Base-by-base conservation (phyloP, 1,140 invertebrate genomes). In the Octopus bimaculoides region DNA sequence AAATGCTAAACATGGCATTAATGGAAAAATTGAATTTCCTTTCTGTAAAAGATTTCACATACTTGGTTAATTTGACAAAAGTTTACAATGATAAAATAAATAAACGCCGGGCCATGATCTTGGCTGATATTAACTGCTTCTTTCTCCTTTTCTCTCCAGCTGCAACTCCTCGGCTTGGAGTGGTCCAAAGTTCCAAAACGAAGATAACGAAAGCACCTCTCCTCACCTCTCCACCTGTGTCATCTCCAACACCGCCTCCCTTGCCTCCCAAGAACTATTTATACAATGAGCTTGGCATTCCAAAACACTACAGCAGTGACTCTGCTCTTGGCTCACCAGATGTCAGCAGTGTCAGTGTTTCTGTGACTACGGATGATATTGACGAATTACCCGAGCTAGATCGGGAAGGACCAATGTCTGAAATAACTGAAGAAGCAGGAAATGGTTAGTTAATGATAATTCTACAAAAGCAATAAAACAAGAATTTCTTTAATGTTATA, bases 261-360 rank as follows among this genome's bases (percentile, higher is more conserved):
- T 81, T 83, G 69, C 75, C 78, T 52, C 56, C 79, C 56, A 84
- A 82, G 74, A 82, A 79, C 52, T 82, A 81, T 79, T 41, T 54
- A 6, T 75, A 78, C 81, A 74, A 81, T 53, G 82, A 79, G 55
- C 81, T 82, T 52, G 17, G 54, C 56, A 71, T 66, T 54, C 77
- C 26, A 10, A 75, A 52, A 53, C 77, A 81, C 78, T 85, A 83
- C 80, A 86, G 86, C 79, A 86, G 85, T 76, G 86, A 87, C 78
- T 86, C 86, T 6, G 86, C 85, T n/a, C 83, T 86, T 52, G 85
- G 84, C n/a, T 87, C 87, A 6, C 84, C 84, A 78, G 84, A 85
- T 56, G 77, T 84, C 71, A 81, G 81, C 69, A 79, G 82, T 77
- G 80, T 82, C 52, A 81, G 75, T 26, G 75, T 76, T 55, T 82